Evolutionary conservation across 1,140 invertebrate genomes (phyloP).

Genomic region (Cherax destructor): DNA sequence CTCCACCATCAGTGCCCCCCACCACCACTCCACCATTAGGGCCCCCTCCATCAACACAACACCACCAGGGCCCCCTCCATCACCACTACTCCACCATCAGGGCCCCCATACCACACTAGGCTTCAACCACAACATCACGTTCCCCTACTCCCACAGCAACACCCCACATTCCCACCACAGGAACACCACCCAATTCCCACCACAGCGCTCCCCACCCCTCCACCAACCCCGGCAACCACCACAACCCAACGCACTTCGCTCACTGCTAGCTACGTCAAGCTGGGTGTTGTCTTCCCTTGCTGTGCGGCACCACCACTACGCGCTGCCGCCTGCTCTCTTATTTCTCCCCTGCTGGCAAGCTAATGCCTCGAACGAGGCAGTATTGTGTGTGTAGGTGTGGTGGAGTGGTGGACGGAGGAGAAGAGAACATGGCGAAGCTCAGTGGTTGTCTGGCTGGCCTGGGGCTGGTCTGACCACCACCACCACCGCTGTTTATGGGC

Average conservation of each 20-base stretch:
- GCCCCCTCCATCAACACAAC: not conserved
- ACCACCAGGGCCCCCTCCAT: no score
- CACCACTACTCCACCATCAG: no score
- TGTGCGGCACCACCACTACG: not conserved
- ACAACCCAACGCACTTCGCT: constrained; percentile 43
- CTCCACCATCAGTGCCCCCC: not conserved
- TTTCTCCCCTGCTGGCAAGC: not conserved
- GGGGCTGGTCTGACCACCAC: constrained; percentile 63
- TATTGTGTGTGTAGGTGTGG: not conserved
- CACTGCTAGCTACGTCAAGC: constrained; percentile 48
- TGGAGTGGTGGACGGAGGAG: constrained; percentile 8
- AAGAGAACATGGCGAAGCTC: constrained; percentile 62
- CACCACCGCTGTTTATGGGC: constrained; percentile 66
- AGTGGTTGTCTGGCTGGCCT: constrained; percentile 36
- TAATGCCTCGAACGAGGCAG: not conserved
- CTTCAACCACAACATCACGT: constrained; percentile 25
- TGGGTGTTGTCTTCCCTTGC: constrained; percentile 16
- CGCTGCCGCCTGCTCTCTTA: not conserved
- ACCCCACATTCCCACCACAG: no score
- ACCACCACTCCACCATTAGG: not conserved
- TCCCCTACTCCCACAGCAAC: no score
- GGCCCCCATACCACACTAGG: no score
- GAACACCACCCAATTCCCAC: no score
- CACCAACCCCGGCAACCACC: no score
- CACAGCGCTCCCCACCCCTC: no score